Conservation (phyloP, 2,888 invertebrate species). For the Sipha maydis region DNA sequence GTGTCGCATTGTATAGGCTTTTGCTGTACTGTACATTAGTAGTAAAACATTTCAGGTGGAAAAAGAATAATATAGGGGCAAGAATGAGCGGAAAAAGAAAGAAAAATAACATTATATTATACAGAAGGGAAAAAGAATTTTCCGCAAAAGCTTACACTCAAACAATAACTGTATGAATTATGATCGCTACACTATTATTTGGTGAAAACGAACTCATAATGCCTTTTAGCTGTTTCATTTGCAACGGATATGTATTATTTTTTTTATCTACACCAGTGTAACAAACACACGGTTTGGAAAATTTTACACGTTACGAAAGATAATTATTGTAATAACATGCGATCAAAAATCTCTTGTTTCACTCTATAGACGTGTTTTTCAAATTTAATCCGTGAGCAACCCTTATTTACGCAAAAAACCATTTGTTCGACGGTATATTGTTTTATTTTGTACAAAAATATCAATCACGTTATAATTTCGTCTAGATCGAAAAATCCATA, state of each 20-base stretch:
- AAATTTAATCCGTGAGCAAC: constrained; percentile 11
- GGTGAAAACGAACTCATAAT: constrained; percentile 25
- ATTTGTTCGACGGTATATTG: not conserved
- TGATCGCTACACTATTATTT: constrained; percentile 1
- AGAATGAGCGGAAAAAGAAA: not conserved
- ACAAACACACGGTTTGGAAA: too few relatives aligned
- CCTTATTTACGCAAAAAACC: not conserved
- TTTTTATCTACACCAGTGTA: not conserved
- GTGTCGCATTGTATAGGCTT: not conserved
- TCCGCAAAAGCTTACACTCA: constrained; percentile 43
- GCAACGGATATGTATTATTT: constrained; percentile 1
- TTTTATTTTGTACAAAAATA: not conserved
- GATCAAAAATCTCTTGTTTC: constrained; percentile 16
- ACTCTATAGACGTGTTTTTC: not conserved
- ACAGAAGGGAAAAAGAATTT: constrained; percentile 21
- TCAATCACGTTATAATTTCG: not conserved
- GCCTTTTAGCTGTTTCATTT: constrained; percentile 46
- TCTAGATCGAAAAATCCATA: not conserved
- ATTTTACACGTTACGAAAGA: not conserved
- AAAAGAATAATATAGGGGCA: not conserved
- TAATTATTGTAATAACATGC: constrained; percentile 23
- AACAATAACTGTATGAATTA: constrained; percentile 52
- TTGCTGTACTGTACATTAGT: too few relatives aligned
- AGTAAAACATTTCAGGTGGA: constrained; percentile 28
- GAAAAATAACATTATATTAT: constrained; percentile 25